phyloP scores from a whole-genome alignment of 2,113 vertebrate species.

The Tachycineta bicolor region DNA sequence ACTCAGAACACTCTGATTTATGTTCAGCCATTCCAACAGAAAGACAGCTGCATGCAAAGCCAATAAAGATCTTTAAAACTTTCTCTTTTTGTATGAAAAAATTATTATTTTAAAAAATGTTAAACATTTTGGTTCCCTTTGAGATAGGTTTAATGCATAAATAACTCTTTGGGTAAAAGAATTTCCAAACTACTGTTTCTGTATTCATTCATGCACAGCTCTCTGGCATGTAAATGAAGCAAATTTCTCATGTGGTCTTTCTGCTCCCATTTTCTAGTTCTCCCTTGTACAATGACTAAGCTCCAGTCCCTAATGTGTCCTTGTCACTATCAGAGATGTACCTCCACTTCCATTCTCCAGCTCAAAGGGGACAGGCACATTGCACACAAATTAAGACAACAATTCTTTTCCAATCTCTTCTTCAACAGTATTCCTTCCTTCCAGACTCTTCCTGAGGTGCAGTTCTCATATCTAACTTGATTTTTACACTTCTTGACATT shows the following conservation, averaged over 20 bases:
- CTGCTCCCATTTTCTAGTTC: neutral
- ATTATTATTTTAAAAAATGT: neutral
- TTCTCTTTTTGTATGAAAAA: neutral
- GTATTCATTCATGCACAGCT: neutral
- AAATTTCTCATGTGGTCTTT: neutral
- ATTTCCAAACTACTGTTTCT: neutral
- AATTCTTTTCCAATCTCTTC: neutral
- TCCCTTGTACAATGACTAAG: neutral
- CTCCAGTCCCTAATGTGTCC: neutral
- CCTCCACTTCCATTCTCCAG: neutral
- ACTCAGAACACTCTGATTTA: neutral
- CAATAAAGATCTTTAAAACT: neutral
- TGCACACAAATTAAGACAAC: neutral
- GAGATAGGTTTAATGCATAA: neutral
- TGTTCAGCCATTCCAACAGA: neutral
- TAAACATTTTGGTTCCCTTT: neutral
- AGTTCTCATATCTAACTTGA: neutral
- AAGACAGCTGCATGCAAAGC: neutral
- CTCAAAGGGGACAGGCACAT: neutral
- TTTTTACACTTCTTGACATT: neutral
- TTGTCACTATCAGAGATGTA: rapidly evolving
- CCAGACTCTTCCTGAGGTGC: neutral
- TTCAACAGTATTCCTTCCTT: neutral
- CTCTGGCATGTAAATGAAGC: neutral
- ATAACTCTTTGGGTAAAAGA: neutral